Percentiles rank a stretch among this genome's conserved stretches.
Conservation (phyloP, 2,888 invertebrate genomes). For the Hypomecis atomaria region DNA sequence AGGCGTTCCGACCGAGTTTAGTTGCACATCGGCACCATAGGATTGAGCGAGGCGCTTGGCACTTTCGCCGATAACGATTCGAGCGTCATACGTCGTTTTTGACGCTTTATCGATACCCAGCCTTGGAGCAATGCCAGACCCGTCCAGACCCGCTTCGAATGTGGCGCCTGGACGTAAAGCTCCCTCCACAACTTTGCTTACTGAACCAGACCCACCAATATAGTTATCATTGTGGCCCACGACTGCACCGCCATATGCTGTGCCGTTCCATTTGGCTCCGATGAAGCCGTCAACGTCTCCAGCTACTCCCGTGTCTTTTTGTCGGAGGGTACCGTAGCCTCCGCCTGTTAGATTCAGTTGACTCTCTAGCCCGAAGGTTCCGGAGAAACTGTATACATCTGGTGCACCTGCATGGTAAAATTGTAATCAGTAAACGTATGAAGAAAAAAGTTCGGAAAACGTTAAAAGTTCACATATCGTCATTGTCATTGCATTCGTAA, state of each 20-base stretch:
- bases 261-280: not conserved
- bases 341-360: not conserved
- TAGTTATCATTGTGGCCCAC: not conserved
- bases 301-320: not conserved
- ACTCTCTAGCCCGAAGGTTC: not conserved
- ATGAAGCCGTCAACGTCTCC: not conserved
- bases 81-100: not conserved
- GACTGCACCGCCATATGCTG: not conserved
- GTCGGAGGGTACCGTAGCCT: not conserved
- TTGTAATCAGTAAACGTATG: not conserved
- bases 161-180: not conserved
- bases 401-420: not conserved
- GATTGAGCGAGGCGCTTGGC: not conserved
- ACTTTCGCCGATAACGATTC: not conserved
- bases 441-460: too few relatives aligned
- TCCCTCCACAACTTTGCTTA: not conserved
- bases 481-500: too few relatives aligned
- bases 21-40: not conserved
- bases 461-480: too few relatives aligned
- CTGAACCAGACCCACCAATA: not conserved
- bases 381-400: not conserved
- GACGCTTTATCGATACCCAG: not conserved
- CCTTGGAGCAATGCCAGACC: not conserved
- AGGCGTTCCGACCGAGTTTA: not conserved
- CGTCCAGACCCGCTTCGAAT: not conserved